phyloP scores from a whole-genome alignment of 2,113 vertebrate species.

The Gymnorhina tibicen region DNA sequence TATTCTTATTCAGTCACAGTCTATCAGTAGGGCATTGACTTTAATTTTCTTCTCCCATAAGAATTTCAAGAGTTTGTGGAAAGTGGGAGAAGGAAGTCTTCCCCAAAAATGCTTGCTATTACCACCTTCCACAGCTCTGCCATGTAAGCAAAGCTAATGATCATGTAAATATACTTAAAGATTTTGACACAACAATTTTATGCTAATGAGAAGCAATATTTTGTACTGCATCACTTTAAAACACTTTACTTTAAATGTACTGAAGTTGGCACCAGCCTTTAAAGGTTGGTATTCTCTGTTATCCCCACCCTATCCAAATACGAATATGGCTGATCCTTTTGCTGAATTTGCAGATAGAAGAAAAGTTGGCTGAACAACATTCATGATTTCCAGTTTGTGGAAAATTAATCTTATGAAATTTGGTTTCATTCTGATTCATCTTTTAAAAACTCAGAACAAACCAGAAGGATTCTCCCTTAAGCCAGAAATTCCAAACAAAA shows the following conservation, averaged over 20 bases:
- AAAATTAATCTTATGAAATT: background rate
- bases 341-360: background rate
- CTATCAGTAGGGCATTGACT: background rate
- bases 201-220: background rate
- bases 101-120: background rate
- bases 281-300: background rate
- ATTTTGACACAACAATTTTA: background rate
- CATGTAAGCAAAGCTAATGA: background rate
- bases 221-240: background rate
- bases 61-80: background rate
- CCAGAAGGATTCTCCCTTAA: background rate
- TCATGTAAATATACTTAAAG: background rate
- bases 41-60: background rate
- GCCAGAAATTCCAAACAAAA: slow-evolving; percentile 8
- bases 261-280: background rate
- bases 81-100: background rate
- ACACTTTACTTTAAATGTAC: background rate
- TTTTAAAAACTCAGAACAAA: background rate
- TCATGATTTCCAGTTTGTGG: background rate
- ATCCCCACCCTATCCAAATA: background rate
- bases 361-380: background rate
- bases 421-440: background rate
- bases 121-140: background rate
- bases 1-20: background rate
- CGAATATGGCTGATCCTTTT: background rate